Evolutionary conservation across 2,888 invertebrate genomes (phyloP).

Genomic region (Acanthosoma haemorrhoidale): DNA sequence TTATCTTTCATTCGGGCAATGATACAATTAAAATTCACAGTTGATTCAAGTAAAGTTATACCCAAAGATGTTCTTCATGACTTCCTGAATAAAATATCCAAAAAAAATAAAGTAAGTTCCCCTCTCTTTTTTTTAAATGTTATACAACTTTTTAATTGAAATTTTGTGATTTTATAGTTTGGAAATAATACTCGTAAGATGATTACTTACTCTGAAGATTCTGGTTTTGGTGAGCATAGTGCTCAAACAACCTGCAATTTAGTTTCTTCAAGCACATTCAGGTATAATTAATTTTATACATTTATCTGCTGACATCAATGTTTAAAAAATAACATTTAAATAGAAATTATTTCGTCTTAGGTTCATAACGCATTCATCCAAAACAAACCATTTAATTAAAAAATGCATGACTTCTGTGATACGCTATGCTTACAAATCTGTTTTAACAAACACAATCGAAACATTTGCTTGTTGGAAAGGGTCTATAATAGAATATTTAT

Average conservation of each 20-base stretch:
- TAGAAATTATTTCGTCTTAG: neutral
- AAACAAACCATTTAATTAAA: neutral
- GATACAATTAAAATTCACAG: slow-evolving; percentile 18
- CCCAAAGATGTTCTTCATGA: neutral
- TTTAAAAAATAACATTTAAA: neutral
- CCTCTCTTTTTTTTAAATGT: neutral
- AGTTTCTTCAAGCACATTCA: neutral
- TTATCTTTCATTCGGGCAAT: neutral
- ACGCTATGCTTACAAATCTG: too few species aligned
- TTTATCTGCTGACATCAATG: too few species aligned
- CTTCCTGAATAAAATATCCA: neutral
- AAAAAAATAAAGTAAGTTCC: neutral
- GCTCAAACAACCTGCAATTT: neutral
- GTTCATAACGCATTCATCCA: neutral
- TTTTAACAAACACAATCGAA: too few species aligned
- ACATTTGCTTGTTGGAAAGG: too few species aligned
- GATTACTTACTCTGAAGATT: neutral
- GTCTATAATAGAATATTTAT: too few species aligned
- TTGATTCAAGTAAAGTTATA: slow-evolving; percentile 14
- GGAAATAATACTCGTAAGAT: neutral
- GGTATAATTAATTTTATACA: too few species aligned
- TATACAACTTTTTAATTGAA: neutral
- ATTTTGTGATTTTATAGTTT: neutral
- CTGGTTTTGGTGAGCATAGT: neutral
- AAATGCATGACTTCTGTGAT: neutral